These are phyloP conservation scores for Sinhomidia bicolor DNA, from an alignment of 2,888 invertebrate species.

Conservation along the genomic window DNA sequence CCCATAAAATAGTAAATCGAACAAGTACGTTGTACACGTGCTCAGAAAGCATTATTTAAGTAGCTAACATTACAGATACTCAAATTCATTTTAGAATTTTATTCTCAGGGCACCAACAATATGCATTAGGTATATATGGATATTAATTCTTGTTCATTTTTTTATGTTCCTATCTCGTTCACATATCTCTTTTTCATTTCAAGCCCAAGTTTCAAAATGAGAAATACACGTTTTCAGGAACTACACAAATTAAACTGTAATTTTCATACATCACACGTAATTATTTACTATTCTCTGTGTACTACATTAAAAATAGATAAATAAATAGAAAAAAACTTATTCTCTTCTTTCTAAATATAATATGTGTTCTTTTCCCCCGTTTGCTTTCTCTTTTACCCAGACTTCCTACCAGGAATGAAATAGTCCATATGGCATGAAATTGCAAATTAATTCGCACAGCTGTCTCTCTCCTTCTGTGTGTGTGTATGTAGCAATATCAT, in stretches of 20 bases:
- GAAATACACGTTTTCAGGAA: not conserved
- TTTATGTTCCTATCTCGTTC: not conserved
- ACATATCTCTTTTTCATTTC: not conserved
- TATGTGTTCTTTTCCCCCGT: not conserved
- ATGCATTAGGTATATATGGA: too few species aligned
- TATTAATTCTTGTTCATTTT: not conserved
- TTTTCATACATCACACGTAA: slow-evolving; percentile 46
- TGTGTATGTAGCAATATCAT: not conserved
- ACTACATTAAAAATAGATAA: slow-evolving; percentile 2
- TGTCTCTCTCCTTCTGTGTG: not conserved
- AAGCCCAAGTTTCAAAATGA: slow-evolving; percentile 19
- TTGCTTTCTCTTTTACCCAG: not conserved
- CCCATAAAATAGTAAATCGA: not conserved
- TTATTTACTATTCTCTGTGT: not conserved
- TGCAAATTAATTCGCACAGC: slow-evolving; percentile 57
- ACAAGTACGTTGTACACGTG: not conserved
- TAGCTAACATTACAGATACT: not conserved
- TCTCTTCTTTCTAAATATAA: not conserved
- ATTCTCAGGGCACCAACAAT: not conserved
- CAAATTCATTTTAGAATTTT: not conserved
- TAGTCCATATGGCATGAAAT: slow-evolving; percentile 51
- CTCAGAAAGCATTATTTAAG: not conserved
- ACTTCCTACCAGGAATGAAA: slow-evolving; percentile 1
- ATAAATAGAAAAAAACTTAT: not conserved
- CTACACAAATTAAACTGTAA: slow-evolving; percentile 56